Conservation (phyloP, 2,113 vertebrate species). For the Nyctereutes procyonoides region DNA sequence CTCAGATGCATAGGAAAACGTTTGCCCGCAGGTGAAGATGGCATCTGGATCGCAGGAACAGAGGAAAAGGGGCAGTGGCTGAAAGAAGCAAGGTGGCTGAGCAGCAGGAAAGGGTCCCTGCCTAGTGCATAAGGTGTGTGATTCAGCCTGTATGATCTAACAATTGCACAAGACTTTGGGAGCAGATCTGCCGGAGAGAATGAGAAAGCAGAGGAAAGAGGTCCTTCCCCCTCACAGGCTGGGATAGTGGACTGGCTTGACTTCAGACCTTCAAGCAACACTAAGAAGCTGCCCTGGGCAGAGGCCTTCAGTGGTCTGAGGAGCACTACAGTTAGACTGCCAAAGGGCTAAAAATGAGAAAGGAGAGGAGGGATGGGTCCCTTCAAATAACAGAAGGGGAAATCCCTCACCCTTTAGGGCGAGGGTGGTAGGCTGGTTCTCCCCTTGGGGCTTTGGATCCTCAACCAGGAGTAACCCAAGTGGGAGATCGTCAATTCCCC, state of each 20-base stretch:
- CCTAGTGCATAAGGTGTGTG: neutral
- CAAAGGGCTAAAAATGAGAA: neutral
- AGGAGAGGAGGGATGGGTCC: neutral
- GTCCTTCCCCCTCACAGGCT: neutral
- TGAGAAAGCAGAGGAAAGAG: neutral
- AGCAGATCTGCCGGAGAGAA: neutral
- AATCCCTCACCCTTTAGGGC: neutral
- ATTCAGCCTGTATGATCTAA: neutral
- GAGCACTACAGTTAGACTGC: neutral
- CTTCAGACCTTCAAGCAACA: neutral
- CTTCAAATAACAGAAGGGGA: neutral
- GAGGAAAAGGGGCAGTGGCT: neutral
- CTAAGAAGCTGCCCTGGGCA: neutral
- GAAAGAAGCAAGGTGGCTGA: neutral
- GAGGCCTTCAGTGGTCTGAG: neutral
- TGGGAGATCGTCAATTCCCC: neutral
- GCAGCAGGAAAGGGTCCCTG: neutral
- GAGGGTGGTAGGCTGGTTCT: neutral
- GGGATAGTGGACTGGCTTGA: neutral
- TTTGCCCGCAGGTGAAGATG: neutral
- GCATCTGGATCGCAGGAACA: neutral
- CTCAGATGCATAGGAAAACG: neutral
- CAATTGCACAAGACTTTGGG: neutral
- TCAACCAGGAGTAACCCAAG: neutral
- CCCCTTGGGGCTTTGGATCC: neutral